Evolutionary conservation across 2,797 vertebrate genomes (phyloP).

Genomic region (Scolopax rusticola): DNA sequence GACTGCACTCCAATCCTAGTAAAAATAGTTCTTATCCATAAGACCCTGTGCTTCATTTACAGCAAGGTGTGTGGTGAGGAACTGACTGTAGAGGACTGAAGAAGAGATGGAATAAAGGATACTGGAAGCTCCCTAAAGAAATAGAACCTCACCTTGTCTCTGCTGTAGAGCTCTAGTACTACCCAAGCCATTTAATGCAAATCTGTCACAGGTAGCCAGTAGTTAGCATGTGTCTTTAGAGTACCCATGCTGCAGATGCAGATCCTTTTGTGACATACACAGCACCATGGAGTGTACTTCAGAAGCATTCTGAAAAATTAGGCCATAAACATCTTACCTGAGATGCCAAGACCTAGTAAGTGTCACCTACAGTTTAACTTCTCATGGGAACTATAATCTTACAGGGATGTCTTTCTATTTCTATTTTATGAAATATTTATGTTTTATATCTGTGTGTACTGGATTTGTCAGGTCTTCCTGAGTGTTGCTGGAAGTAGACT

Average conservation of each 20-base stretch:
- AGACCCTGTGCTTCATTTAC: not conserved
- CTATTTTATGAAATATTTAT: not conserved
- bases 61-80: not conserved
- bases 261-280: not conserved
- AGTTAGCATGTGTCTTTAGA: not conserved
- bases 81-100: not conserved
- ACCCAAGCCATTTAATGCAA: not conserved
- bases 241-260: not conserved
- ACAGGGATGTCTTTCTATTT: not conserved
- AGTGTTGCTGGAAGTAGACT: not conserved
- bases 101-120: not conserved
- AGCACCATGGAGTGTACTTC: not conserved
- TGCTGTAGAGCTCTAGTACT: rapidly evolving
- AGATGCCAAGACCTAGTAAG: not conserved
- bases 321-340: not conserved
- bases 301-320: not conserved
- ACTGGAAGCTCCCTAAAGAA: not conserved
- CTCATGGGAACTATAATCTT: not conserved
- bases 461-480: not conserved
- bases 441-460: not conserved
- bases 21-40: not conserved
- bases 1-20: not conserved
- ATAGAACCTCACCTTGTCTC: not conserved
- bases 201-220: not conserved
- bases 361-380: no score